Evolutionary conservation across 2,797 vertebrate species (phyloP).

Genomic region (Lagorchestes hirsutus): DNA sequence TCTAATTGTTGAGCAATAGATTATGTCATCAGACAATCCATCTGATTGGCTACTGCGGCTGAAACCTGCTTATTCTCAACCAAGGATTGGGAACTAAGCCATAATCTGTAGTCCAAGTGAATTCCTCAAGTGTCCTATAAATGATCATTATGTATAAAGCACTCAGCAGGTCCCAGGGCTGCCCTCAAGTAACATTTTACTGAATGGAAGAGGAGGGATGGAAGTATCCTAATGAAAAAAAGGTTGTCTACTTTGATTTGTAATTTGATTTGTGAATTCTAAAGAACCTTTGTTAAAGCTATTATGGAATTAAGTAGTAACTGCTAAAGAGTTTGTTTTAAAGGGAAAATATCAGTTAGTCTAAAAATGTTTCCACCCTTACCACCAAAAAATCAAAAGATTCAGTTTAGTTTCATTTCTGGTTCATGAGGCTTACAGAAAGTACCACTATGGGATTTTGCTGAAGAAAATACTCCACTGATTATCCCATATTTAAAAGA

Average conservation of each 20-base stretch:
- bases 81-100: neutral
- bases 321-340: neutral
- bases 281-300: neutral
- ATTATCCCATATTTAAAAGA: neutral
- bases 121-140: neutral
- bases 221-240: neutral
- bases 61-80: neutral
- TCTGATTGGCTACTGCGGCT: slow-evolving; percentile 59
- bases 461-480: slow-evolving; percentile 15
- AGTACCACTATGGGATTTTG: neutral
- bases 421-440: slow-evolving; percentile 21
- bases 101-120: neutral
- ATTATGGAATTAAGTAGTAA: neutral
- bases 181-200: neutral
- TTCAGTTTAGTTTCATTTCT: neutral
- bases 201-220: neutral
- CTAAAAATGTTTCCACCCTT: neutral
- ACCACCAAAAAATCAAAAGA: neutral
- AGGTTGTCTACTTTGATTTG: neutral
- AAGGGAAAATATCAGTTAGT: neutral
- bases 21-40: slow-evolving; percentile 51
- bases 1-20: slow-evolving; percentile 48
- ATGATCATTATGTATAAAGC: neutral
- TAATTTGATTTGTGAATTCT: slow-evolving; percentile 10
- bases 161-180: neutral